Evolutionary conservation across 2,797 vertebrate species (phyloP), one percentile per base, ranked within the genome.

Genomic region (Acropternis orthonyx): DNA sequence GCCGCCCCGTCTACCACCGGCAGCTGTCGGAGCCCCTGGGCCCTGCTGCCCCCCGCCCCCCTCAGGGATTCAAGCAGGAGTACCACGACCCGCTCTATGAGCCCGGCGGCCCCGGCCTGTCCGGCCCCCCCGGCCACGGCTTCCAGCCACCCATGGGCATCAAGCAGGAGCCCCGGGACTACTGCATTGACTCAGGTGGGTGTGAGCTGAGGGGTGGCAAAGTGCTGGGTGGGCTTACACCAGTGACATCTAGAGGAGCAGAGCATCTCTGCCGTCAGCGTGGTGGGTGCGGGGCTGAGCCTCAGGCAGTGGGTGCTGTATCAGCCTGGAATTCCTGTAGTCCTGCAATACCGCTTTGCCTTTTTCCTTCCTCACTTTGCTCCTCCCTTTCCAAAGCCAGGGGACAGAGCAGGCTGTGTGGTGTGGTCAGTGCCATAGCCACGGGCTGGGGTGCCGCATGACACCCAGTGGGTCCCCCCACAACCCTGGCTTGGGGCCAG

Each of bases 121-220:
- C 97, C 0, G 97, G 89, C 0, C 98, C 98, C 51, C 94, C 97
- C 0, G 95, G 98, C 92, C 97, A 98, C 4, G 88, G 98, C 75
- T 99, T 99, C 98, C 99, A 99, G 97, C 95, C 98, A 72, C 97
- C 98, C 18, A 97, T 99, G 98, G 98, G 98, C 97, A 99, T 99
- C 98, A 99, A 99, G 94, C 99, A 99, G 97, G 99, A 99, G 97
- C 99, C 99, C 32, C 97, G 98, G 26, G 99, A 99, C 97, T 99
- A 98, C 98, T 99, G 99, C 98, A 98, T 99, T 13, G 99, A 99
- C 96, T 99, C 99, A 98, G 99, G 99, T 99, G 91, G 98, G 99
- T 96, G 63, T 0, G 1, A 18, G 65, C 0, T 0, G 1, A 36
- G 55, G 49, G 10, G 8, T 28, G 44, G 59, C 24, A 0, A 1